phyloP scores from a whole-genome alignment of 2,888 invertebrate species.

The Lasioglossum marginatum region DNA sequence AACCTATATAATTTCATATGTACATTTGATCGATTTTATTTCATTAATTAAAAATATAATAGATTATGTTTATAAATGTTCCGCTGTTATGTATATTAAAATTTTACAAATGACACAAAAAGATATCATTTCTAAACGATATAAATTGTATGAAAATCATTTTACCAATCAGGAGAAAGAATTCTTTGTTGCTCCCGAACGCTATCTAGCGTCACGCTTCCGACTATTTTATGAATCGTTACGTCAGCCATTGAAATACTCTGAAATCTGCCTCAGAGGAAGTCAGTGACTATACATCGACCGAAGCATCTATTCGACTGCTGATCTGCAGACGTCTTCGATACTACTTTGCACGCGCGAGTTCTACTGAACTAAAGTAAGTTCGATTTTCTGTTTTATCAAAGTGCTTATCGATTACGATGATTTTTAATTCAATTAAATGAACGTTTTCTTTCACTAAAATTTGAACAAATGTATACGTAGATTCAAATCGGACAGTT shows the following conservation, averaged over 20 bases:
- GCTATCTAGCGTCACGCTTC: conserved; percentile 55
- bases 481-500: background rate
- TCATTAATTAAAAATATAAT: background rate
- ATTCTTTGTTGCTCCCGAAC: conserved; percentile 6
- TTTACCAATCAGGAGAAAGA: conserved; percentile 28
- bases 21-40: background rate
- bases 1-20: background rate
- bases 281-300: conserved; percentile 70
- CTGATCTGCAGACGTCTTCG: conserved; percentile 65
- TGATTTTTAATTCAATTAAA: background rate
- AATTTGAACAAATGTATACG: background rate
- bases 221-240: conserved; percentile 55
- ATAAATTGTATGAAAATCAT: conserved; percentile 25
- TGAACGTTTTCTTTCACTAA: background rate
- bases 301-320: conserved; percentile 72
- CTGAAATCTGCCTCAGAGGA: conserved; percentile 48
- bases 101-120: background rate
- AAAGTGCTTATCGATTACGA: conserved; percentile 3
- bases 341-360: conserved; percentile 59
- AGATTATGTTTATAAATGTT: background rate
- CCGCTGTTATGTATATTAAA: background rate
- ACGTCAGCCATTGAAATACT: conserved; percentile 74
- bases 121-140: background rate
- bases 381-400: conserved; percentile 52
- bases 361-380: conserved; percentile 64